Evolutionary conservation across 1,140 invertebrate species (phyloP), one percentile per base, ranked within the genome.

Genomic region (Drosophila lowei): DNA sequence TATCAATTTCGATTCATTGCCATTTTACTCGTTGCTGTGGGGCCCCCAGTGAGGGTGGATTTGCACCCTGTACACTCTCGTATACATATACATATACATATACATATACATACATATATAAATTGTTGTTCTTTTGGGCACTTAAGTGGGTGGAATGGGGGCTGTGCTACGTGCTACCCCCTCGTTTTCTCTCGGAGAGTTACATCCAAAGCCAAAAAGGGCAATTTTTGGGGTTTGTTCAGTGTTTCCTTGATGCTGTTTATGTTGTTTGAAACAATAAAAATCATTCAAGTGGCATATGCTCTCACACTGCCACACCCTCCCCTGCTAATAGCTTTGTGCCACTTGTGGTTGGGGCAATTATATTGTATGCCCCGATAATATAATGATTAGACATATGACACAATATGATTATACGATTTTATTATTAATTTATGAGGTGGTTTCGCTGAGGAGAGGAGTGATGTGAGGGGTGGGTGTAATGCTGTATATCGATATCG

Each of bases 1-100:
- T 85, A 85, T 85, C 81, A 85, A 88, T 85, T 85, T 86, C 81
- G 72, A 85, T 85, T 81, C 77, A 86, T 85, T 88, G 80, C 81
- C 81, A 77, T 77, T 79, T 73, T 56, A 47, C 71, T 48, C 42
- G 56, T 47, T 43, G 42, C 25, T 18, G 65, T 49, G 63, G 16
- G 63, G 16, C 61, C 71, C 71, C 72, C 75, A 68, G 66, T 64
- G 77, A 73, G 81, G 81, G 81, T 85, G 83, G 83, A 86, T 85
- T 86, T 85, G 64, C 72, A 75, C 63, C 66, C 66, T 57, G 64
- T 16, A 50, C 25, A 55, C 44, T 34, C 30, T 34, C 30, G 30
- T 30, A 30, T 2, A 8, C 8, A 2, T 0, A 0, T 34, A 28
- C 7, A 41, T n/a, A 57, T 15, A 18, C 23, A 23, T 23, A 57